These are phyloP conservation scores for Anseranas semipalmata DNA, from an alignment of 2,113 vertebrate species.

Conservation along the genomic window DNA sequence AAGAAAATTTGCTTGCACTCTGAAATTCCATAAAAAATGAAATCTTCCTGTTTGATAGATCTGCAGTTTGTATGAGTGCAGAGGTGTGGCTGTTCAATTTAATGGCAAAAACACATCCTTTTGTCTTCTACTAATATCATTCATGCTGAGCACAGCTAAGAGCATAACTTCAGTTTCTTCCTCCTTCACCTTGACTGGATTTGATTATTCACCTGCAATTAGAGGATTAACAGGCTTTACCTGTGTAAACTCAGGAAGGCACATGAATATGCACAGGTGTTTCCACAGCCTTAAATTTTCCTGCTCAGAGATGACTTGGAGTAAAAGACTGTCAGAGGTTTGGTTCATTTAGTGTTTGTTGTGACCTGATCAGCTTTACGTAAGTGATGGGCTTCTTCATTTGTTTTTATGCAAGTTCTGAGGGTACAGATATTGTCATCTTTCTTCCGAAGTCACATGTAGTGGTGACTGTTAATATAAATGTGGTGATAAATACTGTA, in stretches of 20 bases:
- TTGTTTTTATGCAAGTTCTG: not conserved
- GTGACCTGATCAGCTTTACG: not conserved
- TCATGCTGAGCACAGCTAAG: not conserved
- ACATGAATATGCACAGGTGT: not conserved
- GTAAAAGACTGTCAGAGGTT: not conserved
- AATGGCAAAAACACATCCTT: not conserved
- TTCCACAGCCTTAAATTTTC: not conserved
- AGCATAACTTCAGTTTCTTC: not conserved
- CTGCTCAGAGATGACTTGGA: not conserved
- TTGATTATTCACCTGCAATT: not conserved
- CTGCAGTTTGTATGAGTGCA: not conserved
- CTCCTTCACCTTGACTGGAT: not conserved
- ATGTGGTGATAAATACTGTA: not conserved
- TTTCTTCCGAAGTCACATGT: not conserved
- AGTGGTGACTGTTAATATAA: not conserved
- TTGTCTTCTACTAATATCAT: not conserved
- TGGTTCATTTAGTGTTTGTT: not conserved
- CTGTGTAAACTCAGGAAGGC: not conserved
- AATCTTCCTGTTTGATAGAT: not conserved
- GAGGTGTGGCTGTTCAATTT: not conserved
- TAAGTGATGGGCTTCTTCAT: not conserved
- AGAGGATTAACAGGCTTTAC: not conserved
- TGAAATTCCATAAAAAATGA: not conserved
- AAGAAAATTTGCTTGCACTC: not conserved
- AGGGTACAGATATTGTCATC: not conserved